Percentiles rank a stretch among this genome's conserved stretches.
Conservation (phyloP, 2,888 invertebrate genomes). For the Meteorus colon region DNA sequence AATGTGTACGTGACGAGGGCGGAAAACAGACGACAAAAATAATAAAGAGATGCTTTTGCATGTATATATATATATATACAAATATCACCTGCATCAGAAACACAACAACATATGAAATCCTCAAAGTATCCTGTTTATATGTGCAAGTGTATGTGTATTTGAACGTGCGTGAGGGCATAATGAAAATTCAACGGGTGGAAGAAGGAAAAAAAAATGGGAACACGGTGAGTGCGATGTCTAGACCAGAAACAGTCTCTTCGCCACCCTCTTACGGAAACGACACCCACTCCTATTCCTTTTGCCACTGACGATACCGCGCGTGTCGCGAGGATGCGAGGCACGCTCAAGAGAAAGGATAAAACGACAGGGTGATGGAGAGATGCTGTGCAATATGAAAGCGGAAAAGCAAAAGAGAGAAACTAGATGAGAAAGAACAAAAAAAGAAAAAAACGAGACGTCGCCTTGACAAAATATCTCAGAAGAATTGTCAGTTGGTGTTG, state of each 20-base stretch:
- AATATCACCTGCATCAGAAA: background rate
- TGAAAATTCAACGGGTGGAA: conserved; percentile 29
- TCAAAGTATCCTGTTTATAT: background rate
- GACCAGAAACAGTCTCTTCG: conserved; percentile 43
- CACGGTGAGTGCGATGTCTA: conserved; percentile 54
- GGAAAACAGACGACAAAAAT: conserved; percentile 31
- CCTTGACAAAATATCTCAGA: background rate
- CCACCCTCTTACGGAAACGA: conserved; percentile 23
- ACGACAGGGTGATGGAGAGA: background rate
- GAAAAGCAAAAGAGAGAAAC: background rate
- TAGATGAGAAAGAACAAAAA: background rate
- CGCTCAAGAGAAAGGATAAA: conserved; percentile 15
- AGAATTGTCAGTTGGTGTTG: background rate
- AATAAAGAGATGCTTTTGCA: conserved; percentile 21
- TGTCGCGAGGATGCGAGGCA: background rate
- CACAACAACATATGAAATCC: conserved; percentile 1
- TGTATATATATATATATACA: conserved; percentile 10
- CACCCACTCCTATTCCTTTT: conserved; percentile 29
- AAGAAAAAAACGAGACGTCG: background rate
- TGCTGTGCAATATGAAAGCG: background rate
- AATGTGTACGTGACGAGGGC: background rate
- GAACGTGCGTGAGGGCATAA: background rate
- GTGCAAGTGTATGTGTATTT: background rate
- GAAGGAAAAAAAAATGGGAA: conserved; percentile 48
- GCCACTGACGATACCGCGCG: conserved; percentile 30